Base-by-base conservation (phyloP, 2,113 vertebrate genomes). In the Anser brachyrhynchus region DNA sequence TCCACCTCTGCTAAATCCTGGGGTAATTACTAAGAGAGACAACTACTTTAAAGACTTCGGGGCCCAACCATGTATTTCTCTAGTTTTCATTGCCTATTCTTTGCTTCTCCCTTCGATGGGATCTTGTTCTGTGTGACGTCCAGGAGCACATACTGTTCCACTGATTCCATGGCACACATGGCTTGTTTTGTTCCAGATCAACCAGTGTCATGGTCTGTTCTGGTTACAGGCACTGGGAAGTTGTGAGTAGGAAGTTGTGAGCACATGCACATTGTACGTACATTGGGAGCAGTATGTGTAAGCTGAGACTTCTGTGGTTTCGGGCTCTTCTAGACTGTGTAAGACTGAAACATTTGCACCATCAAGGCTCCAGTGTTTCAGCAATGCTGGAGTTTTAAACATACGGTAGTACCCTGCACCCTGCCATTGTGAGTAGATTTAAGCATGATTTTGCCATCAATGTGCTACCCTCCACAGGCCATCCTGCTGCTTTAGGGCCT, bases 301-400 rank as follows among this genome's bases (percentile, higher is more conserved):
- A 64, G 15, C 31, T 58, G 70, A 85, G 52, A 16, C 12, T 91
- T 70, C 85, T 25, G 79, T 78, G 18, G 2, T 86, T 89, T 71
- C 43, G 75, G 39, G 62, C 41, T 59, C 52, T 33, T 19, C 10
- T 71, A 80, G 43, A 9, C 7, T 91, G n/a, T 86, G 2, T 61
- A 61, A 58, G n/a, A 61, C 18, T 58, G 49, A 95, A 84, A 51
- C 11, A 19, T 59, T 96, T 88, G 55, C 80, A 55, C 41, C 23
- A 33, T 76, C 16, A 80, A 90, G 46, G 62, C 52, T 69, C 19
- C 52, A 0, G 10, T 3, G 43, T 25, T 65, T 61, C 44, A 64
- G 92, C 75, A 90, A 85, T 83, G 19, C 54, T 94, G 75, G 44
- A 59, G 6, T 74, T 95, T 81, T 94, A 55, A 93, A 87, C 29